Evolutionary conservation across 2,113 vertebrate species (phyloP).

Genomic region (Chrysemys picta): DNA sequence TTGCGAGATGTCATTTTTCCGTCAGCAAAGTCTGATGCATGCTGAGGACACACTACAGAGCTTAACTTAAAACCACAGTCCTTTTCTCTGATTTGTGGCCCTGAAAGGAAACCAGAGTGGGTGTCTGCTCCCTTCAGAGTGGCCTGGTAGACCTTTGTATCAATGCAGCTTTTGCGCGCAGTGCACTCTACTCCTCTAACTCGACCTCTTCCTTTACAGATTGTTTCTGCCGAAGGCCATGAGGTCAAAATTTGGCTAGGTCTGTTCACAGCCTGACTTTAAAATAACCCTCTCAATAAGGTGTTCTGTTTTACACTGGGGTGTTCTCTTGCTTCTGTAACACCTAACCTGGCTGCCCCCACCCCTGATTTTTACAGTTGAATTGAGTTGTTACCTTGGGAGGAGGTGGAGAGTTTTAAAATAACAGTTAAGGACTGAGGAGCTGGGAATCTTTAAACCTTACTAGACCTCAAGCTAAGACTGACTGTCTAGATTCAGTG

Average conservation of each 20-base stretch:
- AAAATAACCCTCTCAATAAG: conserved; percentile 70
- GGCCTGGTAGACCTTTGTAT: background rate
- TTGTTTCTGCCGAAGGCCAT: conserved; percentile 74
- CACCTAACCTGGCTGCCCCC: conserved; percentile 69
- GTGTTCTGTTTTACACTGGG: conserved; percentile 70
- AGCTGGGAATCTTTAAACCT: conserved; percentile 20
- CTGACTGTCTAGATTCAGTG: background rate
- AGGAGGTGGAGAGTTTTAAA: conserved; percentile 6
- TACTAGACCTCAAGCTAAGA: conserved; percentile 12
- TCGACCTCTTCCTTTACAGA: conserved; percentile 71
- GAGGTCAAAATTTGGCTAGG: conserved; percentile 74
- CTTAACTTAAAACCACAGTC: conserved; percentile 16
- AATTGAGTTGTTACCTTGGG: background rate
- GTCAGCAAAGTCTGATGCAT: background rate
- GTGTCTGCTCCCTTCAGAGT: background rate
- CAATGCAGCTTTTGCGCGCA: conserved; percentile 47
- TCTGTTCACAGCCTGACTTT: conserved; percentile 71
- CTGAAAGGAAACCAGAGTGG: conserved; percentile 22
- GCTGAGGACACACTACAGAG: background rate
- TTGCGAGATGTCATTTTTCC: background rate
- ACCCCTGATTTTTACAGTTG: background rate
- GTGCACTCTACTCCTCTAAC: conserved; percentile 53
- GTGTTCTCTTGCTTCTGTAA: conserved; percentile 72
- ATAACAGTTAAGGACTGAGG: background rate
- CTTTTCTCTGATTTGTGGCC: conserved; percentile 22